Percentiles rank a stretch among this genome's conserved stretches.
Conservation (phyloP, 1,140 invertebrate species). For the Pachyrhynchus sulphureomaculatus region DNA sequence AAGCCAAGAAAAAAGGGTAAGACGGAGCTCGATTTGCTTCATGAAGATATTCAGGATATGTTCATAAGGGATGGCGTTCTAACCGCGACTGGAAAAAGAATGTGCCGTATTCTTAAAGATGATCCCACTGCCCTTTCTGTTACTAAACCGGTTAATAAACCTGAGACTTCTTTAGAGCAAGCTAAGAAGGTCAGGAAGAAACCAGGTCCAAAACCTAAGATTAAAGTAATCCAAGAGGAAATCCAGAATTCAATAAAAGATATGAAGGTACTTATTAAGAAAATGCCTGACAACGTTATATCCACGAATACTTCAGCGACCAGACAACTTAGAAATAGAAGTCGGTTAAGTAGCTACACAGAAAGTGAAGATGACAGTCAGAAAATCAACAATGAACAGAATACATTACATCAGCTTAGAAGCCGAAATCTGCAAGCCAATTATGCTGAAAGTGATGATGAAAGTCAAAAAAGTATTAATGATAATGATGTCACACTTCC, state of each 20-base stretch:
- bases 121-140: slow-evolving; percentile 19
- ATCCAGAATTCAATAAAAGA: slow-evolving; percentile 28
- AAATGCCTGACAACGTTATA: slow-evolving; percentile 33
- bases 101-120: slow-evolving; percentile 53
- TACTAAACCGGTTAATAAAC: neutral
- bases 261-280: slow-evolving; percentile 35
- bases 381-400: neutral
- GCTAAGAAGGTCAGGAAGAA: slow-evolving; percentile 25
- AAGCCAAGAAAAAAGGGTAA: slow-evolving; percentile 39
- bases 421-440: neutral
- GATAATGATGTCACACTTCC: neutral
- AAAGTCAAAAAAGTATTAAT: slow-evolving; percentile 1
- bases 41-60: slow-evolving; percentile 68
- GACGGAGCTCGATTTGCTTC: slow-evolving; percentile 61
- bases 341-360: slow-evolving; percentile 6
- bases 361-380: slow-evolving; percentile 19
- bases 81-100: slow-evolving; percentile 56
- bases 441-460: slow-evolving; percentile 14
- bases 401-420: slow-evolving; percentile 7
- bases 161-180: neutral
- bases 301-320: neutral
- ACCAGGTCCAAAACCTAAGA: slow-evolving; percentile 25
- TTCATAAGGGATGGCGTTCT: slow-evolving; percentile 64
- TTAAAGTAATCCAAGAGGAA: neutral
- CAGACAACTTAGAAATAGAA: slow-evolving; percentile 25